Conservation (phyloP, 2,888 invertebrate genomes). For the Plagiodera versicolora region DNA sequence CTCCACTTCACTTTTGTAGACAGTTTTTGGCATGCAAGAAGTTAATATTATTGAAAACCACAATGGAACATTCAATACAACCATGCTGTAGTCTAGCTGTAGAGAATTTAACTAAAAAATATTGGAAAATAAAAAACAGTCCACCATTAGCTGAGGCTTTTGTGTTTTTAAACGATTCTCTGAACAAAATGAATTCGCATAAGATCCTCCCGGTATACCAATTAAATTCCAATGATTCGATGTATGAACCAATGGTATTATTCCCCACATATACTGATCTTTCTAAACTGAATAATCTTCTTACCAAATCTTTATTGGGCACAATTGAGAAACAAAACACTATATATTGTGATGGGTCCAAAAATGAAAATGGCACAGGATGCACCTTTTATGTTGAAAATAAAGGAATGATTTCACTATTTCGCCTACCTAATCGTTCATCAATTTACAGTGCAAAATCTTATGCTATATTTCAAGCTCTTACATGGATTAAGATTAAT, state of each 20-base stretch:
- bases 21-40: not conserved
- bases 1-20: not conserved
- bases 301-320: not conserved
- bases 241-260: too few relatives aligned
- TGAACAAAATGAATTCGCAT: not conserved
- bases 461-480: too few relatives aligned
- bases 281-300: not conserved
- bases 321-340: not conserved
- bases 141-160: not conserved
- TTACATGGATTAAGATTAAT: too few relatives aligned
- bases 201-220: not conserved
- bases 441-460: too few relatives aligned
- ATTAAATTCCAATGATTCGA: not conserved
- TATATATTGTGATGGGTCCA: slow-evolving; percentile 1
- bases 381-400: not conserved
- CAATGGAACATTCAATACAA: not conserved
- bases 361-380: not conserved
- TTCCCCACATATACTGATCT: not conserved
- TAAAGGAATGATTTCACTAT: not conserved
- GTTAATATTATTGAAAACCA: not conserved
- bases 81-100: not conserved
- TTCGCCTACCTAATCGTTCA: too few relatives aligned
- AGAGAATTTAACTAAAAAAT: not conserved
- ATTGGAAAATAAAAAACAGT: not conserved
- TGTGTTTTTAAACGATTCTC: not conserved